Percentiles rank a stretch among this genome's conserved stretches.
phyloP scores from a whole-genome alignment of 2,113 vertebrate genomes.

The Anolis sagrei region DNA sequence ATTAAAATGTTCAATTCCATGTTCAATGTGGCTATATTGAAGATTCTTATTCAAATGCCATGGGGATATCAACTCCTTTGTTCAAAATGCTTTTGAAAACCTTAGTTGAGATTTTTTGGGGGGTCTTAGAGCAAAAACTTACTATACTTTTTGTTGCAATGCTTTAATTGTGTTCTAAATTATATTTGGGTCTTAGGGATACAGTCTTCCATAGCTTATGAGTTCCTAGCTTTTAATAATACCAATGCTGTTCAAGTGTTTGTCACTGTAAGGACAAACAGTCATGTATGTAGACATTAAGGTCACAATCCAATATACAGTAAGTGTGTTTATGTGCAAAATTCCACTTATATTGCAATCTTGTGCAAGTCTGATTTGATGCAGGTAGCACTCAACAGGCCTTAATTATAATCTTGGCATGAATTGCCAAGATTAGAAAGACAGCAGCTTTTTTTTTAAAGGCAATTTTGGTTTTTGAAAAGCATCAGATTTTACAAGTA shows the following conservation, averaged over 20 bases:
- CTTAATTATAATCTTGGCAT: no score
- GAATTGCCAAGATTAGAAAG: no score
- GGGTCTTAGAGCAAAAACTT: neutral
- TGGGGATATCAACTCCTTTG: slow-evolving; percentile 51
- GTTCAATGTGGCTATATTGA: slow-evolving; percentile 51
- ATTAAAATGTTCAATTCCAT: slow-evolving; percentile 57
- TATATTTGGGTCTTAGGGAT: neutral
- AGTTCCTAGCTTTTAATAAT: neutral
- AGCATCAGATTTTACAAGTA: no score
- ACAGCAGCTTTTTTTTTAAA: no score
- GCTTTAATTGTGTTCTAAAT: slow-evolving; percentile 37
- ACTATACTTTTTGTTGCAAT: neutral
- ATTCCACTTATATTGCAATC: neutral
- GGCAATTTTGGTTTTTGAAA: no score
- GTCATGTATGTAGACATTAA: neutral
- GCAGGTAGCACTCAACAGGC: neutral
- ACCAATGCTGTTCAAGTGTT: neutral
- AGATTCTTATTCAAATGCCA: slow-evolving; percentile 44
- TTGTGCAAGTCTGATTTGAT: neutral
- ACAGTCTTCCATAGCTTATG: neutral
- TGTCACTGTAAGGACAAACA: neutral
- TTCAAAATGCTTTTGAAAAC: neutral
- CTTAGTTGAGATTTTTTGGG: slow-evolving; percentile 37
- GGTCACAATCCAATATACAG: neutral
- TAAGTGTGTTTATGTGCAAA: no score